These are phyloP conservation scores for Thymelicus lineola DNA, from an alignment of 2,888 invertebrate genomes.

Conservation along the genomic window DNA sequence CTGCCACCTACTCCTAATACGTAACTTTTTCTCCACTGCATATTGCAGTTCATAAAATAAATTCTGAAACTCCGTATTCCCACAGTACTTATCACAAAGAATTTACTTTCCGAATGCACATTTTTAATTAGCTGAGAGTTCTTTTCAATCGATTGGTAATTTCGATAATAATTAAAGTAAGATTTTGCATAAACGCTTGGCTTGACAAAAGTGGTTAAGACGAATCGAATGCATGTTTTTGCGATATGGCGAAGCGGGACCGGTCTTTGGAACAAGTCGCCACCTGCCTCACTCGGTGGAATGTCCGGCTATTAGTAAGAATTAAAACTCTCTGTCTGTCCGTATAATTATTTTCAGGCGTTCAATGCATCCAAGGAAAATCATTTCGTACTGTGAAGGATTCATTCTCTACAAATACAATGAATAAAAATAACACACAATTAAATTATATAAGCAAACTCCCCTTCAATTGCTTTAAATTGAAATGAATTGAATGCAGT, in stretches of 20 bases:
- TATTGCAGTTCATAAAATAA: no score
- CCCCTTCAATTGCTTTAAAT: no score
- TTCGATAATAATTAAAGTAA: slow-evolving; percentile 38
- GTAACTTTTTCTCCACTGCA: no score
- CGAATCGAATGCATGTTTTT: slow-evolving; percentile 52
- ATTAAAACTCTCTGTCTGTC: slow-evolving; percentile 39
- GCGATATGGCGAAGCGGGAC: slow-evolving; percentile 51
- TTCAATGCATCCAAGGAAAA: not conserved
- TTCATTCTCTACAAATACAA: no score
- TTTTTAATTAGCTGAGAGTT: slow-evolving; percentile 20
- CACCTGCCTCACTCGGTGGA: slow-evolving; percentile 71
- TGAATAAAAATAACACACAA: no score
- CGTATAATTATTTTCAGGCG: slow-evolving; percentile 35
- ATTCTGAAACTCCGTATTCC: no score
- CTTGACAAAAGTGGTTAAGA: slow-evolving; percentile 49
- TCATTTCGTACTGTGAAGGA: not conserved
- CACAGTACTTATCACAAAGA: not conserved
- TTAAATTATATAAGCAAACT: no score
- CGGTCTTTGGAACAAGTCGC: slow-evolving; percentile 73
- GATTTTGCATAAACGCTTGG: slow-evolving; percentile 46
- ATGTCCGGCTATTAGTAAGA: slow-evolving; percentile 61
- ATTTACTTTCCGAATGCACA: slow-evolving; percentile 15
- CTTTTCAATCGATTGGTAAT: slow-evolving; percentile 16
- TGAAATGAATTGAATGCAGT: no score
- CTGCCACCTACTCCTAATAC: no score